Conservation (phyloP, 2,113 vertebrate genomes). For the Arothron firmamentum region DNA sequence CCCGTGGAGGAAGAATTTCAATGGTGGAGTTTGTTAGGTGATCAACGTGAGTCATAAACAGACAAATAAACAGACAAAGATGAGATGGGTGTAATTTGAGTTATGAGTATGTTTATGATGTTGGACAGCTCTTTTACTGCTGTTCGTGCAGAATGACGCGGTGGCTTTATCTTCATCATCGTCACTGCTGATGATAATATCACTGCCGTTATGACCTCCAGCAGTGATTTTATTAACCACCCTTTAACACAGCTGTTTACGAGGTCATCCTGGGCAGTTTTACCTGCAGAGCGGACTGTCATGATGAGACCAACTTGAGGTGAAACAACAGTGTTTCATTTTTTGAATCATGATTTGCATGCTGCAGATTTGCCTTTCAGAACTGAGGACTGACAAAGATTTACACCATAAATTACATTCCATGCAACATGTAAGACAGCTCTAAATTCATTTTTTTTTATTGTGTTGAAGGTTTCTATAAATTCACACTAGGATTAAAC, state of each 20-base stretch:
- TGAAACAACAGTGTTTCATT: background rate
- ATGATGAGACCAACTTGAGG: background rate
- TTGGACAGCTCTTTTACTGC: constrained; percentile 67
- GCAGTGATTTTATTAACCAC: constrained; percentile 24
- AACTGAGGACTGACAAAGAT: too few species aligned
- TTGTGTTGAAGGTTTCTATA: too few species aligned
- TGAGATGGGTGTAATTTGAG: constrained; percentile 46
- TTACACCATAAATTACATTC: too few species aligned
- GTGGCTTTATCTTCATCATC: constrained; percentile 35
- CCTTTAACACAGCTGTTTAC: constrained; percentile 16
- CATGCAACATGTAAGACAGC: too few species aligned
- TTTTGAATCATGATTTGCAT: too few species aligned
- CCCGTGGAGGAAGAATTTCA: too few species aligned
- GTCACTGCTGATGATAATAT: too few species aligned
- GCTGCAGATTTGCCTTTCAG: too few species aligned
- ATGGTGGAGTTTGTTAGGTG: background rate
- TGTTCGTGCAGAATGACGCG: constrained; percentile 34
- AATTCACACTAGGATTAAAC: too few species aligned
- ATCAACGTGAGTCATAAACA: constrained; percentile 19
- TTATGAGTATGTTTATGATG: constrained; percentile 67
- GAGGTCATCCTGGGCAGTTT: constrained; percentile 9
- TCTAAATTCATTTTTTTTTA: too few species aligned
- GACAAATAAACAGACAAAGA: constrained; percentile 30
- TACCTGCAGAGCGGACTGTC: background rate
- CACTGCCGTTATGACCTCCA: constrained; percentile 28